Evolutionary conservation across 2,113 vertebrate genomes (phyloP), one percentile per base, ranked within the genome.

Genomic region (Verasper variegatus): DNA sequence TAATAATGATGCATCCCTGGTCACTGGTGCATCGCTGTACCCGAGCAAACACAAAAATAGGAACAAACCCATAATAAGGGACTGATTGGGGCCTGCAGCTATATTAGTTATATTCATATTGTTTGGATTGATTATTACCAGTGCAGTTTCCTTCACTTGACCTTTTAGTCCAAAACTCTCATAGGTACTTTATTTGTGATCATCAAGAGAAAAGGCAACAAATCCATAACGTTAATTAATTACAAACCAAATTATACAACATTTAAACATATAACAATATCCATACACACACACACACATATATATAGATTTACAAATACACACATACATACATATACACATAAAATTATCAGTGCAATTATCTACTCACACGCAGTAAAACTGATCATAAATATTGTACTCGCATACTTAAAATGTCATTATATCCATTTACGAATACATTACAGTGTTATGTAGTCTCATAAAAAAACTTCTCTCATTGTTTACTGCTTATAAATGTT

Each of bases 1-100:
- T 42, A 64, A 47, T 71, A 80, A 83, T 75, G 70, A 74, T 55
- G 73, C 47, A 14, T 71, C 60, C 14, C 71, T 69, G 62, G 67
- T 80, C 49, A 68, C 18, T 47, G 27, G 6, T 15, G 49, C 35
- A 68, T 13, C 1, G 3, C 20, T 40, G 26, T 21, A 54, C n/a
- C 37, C 11, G 1, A 20, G 21, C 9, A 52, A 59, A 57, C 35
- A 24, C 17, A 27, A 27, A 72, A n/a, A 7, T 62, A 59, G 67
- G 31, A 31, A 31, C 31, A 5, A 14, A 10, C 15, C 35, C 6
- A 21, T 54, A 27, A 57, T 40, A 18, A 45, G 14, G 7, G 31
- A 20, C 45, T 37, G 13, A 65, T 61, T n/a, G 45, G 45, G 6
- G 37, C 60, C 60, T 70, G 35, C 2, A 37, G n/a, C 8, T n/a